Percentiles rank a stretch among this genome's conserved stretches.
Conservation (phyloP, 2,113 vertebrate genomes). For the Strix aluco region DNA sequence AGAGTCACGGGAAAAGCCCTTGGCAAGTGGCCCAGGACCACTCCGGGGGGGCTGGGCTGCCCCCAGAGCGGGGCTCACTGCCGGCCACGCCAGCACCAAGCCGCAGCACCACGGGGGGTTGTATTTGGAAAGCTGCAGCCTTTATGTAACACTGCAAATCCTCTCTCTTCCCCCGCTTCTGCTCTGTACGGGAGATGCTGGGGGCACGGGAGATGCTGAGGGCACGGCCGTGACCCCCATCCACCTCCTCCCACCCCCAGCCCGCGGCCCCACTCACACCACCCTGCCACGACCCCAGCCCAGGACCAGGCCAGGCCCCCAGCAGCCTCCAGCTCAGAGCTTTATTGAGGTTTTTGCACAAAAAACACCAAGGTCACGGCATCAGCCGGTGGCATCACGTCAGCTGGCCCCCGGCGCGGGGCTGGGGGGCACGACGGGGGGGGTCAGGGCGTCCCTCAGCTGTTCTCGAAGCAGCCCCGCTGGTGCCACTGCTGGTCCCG, state of each 20-base stretch:
- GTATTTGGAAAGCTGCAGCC: not conserved
- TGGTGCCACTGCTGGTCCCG: slow-evolving; percentile 94
- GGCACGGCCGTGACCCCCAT: accelerated
- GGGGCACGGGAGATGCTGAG: accelerated
- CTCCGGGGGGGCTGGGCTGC: not conserved
- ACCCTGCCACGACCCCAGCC: not conserved
- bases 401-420: not conserved
- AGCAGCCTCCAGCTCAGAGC: slow-evolving; percentile 43
- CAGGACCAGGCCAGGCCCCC: not conserved
- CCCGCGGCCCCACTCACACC: accelerated
- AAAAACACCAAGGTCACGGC: not conserved
- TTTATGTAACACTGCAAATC: not conserved
- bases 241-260: accelerated
- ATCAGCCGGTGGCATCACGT: not conserved
- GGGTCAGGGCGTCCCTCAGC: slow-evolving; percentile 72
- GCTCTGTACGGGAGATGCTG: accelerated
- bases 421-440: not conserved
- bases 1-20: not conserved
- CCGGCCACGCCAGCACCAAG: accelerated
- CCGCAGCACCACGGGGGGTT: not conserved
- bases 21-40: not conserved
- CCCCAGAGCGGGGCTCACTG: not conserved
- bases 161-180: too few relatives aligned
- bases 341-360: slow-evolving; percentile 74
- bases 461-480: slow-evolving; percentile 83